Percentiles rank a stretch among this genome's conserved stretches.
These are phyloP conservation scores for Aleiodes testaceus DNA, from an alignment of 2,888 invertebrate species.

Conservation along the genomic window DNA sequence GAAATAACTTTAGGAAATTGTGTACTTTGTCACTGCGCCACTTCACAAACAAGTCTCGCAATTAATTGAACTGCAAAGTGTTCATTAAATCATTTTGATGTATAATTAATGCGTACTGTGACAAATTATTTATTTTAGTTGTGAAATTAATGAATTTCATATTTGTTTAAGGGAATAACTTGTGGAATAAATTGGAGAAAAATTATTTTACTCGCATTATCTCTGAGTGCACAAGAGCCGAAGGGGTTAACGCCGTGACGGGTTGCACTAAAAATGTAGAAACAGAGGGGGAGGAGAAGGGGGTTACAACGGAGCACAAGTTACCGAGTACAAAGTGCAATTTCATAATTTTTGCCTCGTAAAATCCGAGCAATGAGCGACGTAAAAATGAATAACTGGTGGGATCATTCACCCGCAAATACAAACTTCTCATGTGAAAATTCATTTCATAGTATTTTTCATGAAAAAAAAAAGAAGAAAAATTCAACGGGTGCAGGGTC, in stretches of 20 bases:
- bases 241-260: constrained; percentile 31
- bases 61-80: no score
- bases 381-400: constrained; percentile 72
- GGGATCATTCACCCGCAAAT: constrained; percentile 67
- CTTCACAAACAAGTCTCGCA: no score
- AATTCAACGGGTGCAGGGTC: no score
- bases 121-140: no score
- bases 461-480: no score
- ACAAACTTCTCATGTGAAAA: constrained; percentile 49
- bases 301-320: constrained; percentile 8
- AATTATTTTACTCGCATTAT: neutral
- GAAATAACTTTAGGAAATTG: no score
- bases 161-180: no score
- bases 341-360: constrained; percentile 72
- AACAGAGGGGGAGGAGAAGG: neutral
- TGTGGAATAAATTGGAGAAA: no score
- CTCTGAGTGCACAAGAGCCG: constrained; percentile 9
- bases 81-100: no score
- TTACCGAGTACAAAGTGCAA: constrained; percentile 65
- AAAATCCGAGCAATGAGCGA: constrained; percentile 70
- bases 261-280: neutral
- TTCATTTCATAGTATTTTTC: constrained; percentile 25
- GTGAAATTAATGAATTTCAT: no score
- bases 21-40: no score
- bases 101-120: no score